Conservation (phyloP, 2,888 invertebrate species). For the Drymonia ruficornis region DNA sequence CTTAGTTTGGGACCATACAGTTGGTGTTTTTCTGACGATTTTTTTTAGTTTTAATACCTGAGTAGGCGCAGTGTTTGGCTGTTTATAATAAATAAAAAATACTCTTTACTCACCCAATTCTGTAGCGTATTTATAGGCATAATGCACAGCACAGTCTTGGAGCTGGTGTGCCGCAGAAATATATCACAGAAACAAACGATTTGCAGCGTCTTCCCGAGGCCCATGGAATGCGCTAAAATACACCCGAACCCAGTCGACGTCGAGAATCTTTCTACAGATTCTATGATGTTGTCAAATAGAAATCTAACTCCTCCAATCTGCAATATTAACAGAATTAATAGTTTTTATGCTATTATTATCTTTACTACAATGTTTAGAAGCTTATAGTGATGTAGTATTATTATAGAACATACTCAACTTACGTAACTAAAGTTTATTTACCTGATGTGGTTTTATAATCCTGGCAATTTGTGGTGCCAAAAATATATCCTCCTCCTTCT, state of each 20-base stretch:
- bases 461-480: constrained; percentile 95
- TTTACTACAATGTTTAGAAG: neutral
- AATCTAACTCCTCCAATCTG: constrained; percentile 97
- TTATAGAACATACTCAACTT: too few relatives aligned
- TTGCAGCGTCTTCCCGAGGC: constrained; percentile 98
- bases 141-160: constrained; percentile 96
- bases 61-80: too few relatives aligned
- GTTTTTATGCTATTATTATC: neutral
- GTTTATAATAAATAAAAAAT: too few relatives aligned
- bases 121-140: constrained; percentile 99
- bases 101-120: constrained; percentile 94
- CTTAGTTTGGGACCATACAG: too few relatives aligned
- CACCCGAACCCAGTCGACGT: constrained; percentile 97
- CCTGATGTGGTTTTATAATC: constrained; percentile 98
- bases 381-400: too few relatives aligned
- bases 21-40: too few relatives aligned
- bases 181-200: constrained; percentile 98
- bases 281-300: constrained; percentile 98
- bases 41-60: too few relatives aligned
- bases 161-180: constrained; percentile 94
- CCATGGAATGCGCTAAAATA: constrained; percentile 99
- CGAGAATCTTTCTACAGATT: constrained; percentile 94
- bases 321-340: constrained; percentile 37
- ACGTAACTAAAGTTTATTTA: too few relatives aligned
- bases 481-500: constrained; percentile 95